phyloP scores from a whole-genome alignment of 2,888 invertebrate genomes.

The Drosophila mulleri region DNA sequence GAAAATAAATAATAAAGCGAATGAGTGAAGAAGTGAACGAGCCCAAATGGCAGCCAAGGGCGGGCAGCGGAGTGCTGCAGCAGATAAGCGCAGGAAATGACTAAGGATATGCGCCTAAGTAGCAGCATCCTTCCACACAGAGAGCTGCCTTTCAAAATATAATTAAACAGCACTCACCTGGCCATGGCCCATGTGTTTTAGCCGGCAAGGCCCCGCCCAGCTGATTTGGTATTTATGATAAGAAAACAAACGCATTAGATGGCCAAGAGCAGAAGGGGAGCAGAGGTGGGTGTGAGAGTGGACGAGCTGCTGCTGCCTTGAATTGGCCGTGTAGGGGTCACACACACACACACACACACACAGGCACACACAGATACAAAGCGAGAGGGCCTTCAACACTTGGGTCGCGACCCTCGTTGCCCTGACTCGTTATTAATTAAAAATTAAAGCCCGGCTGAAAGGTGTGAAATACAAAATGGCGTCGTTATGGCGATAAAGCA shows the following conservation, averaged over 20 bases:
- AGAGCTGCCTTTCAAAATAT: conserved; percentile 72
- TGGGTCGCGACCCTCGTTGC: conserved; percentile 61
- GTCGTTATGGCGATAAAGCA: conserved; percentile 78
- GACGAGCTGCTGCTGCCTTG: conserved; percentile 10
- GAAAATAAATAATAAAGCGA: conserved; percentile 71
- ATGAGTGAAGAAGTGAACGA: conserved; percentile 22
- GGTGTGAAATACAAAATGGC: conserved; percentile 81
- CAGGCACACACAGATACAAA: background rate
- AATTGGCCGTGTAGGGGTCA: conserved; percentile 12
- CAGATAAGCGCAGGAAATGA: conserved; percentile 81
- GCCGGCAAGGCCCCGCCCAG: conserved; percentile 36
- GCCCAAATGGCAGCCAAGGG: conserved; percentile 15
- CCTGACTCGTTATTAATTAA: conserved; percentile 79
- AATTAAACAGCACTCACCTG: conserved; percentile 81
- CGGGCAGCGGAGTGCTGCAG: conserved; percentile 19
- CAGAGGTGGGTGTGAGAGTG: background rate
- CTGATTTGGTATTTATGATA: conserved; percentile 81
- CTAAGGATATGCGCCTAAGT: conserved; percentile 80
- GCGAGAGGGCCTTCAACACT: conserved; percentile 21
- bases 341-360: background rate
- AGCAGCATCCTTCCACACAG: conserved; percentile 68
- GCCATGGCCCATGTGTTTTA: conserved; percentile 62
- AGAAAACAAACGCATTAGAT: conserved; percentile 81
- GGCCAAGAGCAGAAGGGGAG: conserved; percentile 23
- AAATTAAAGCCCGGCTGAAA: conserved; percentile 79